A percentile compares a stretch with the other conserved stretches of the same genome.
phyloP scores from a whole-genome alignment of 1,140 invertebrate genomes.

The Drosophila virilis region DNA sequence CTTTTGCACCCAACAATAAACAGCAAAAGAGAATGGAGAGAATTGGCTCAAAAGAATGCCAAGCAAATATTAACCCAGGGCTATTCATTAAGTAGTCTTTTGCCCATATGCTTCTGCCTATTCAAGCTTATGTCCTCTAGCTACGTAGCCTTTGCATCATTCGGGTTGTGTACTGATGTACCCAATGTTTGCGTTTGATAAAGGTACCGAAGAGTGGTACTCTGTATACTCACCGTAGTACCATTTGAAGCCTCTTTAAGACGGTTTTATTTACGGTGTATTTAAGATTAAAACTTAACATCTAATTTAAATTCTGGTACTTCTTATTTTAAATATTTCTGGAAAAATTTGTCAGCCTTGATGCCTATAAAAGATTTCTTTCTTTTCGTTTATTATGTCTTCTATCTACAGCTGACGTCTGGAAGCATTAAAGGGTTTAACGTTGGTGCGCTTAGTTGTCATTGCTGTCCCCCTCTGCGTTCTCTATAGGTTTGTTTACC shows the following conservation, averaged over 20 bases:
- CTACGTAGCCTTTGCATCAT: conserved; percentile 14
- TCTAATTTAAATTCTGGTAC: conserved; percentile 58
- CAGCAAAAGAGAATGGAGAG: conserved; percentile 29
- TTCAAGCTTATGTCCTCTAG: conserved; percentile 24
- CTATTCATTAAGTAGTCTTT: conserved; percentile 82
- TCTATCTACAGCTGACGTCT: conserved; percentile 56
- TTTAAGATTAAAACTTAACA: conserved; percentile 29
- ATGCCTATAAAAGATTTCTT: conserved; percentile 30
- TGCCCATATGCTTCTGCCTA: conserved; percentile 78
- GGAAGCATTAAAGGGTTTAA: conserved; percentile 71
- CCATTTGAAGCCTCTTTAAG: conserved; percentile 12
- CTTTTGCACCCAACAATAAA: conserved; percentile 62
- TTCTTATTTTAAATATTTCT: conserved; percentile 60
- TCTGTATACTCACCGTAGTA: conserved; percentile 15
- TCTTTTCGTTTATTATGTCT: conserved; percentile 62
- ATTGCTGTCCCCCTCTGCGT: conserved; percentile 37
- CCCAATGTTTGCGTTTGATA: conserved; percentile 66
- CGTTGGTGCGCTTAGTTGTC: conserved; percentile 49
- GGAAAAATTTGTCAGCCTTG: conserved; percentile 17
- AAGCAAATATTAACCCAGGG: conserved; percentile 76
- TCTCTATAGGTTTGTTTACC: not conserved
- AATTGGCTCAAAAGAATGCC: conserved; percentile 58
- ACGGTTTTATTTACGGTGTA: not conserved
- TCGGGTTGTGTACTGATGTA: conserved; percentile 31
- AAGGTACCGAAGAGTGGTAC: conserved; percentile 47